Evolutionary conservation across 2,113 vertebrate genomes (phyloP), one percentile per base, ranked within the genome.

Genomic region (Geococcyx californianus): DNA sequence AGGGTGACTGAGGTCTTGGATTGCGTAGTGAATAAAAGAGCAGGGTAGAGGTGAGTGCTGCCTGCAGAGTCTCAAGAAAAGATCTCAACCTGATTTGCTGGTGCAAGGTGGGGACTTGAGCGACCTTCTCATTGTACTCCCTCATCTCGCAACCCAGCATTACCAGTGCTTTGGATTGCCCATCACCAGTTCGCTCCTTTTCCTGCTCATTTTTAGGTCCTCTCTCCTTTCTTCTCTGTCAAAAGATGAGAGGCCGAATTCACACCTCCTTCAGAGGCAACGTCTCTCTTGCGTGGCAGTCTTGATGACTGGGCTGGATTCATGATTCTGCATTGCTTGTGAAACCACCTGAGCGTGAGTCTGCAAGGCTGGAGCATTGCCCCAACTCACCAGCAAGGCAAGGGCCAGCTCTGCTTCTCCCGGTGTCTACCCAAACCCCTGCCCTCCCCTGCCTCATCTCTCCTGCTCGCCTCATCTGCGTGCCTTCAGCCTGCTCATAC

Each of bases 81-180:
- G 33, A 9, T 86, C 51, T 67, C n/a, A 52, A 13, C 13, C 44
- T n/a, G 25, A 63, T 47, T 33, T 59, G 17, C 28, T 33, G 8
- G n/a, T 76, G 58, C 40, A 40, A 49, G 20, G 14, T 19, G 33
- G 45, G 17, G 24, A 26, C 47, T 24, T 58, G 44, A 67, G 14
- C 0, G 2, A 34, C 25, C 10, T 36, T 24, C 36, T 77, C 19
- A 2, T 26, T 84, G 42, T 10, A 15, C 5, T 42, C 19, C 15
- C n/a, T n/a, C n/a, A n/a, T n/a, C n/a, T n/a, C n/a, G n/a, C n/a
- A n/a, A n/a, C n/a, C n/a, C n/a, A n/a, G 9, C 8, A 1, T 33
- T 33, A 45, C 19, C 6, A 16, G 23, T 51, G 29, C 16, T 58
- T 19, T 59, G 25, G 7, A 45, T 34, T 52, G 24, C 14, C 11